A percentile compares a stretch with the other conserved stretches of the same genome.
phyloP scores from a whole-genome alignment of 2,113 vertebrate genomes.

The Raja brachyura region DNA sequence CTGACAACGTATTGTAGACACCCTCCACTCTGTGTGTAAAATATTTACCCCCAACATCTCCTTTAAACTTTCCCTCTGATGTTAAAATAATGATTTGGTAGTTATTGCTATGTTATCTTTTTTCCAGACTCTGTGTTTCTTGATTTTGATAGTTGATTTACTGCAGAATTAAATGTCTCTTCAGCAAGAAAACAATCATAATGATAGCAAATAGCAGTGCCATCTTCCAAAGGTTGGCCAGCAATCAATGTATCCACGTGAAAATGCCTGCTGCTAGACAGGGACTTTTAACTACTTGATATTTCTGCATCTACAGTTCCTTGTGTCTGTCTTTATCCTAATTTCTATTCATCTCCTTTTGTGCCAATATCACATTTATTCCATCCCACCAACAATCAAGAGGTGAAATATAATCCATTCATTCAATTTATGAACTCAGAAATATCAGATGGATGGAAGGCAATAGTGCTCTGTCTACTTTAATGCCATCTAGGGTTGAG shows the following conservation, averaged over 20 bases:
- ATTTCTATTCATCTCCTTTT: background rate
- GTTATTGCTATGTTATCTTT: background rate
- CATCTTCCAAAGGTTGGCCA: background rate
- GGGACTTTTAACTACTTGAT: background rate
- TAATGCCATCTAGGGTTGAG: too few relatives aligned
- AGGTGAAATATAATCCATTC: background rate
- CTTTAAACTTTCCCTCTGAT: too few relatives aligned
- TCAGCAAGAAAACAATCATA: background rate
- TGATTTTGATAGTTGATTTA: background rate
- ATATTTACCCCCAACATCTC: too few relatives aligned
- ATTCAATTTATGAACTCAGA: background rate
- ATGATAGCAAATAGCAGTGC: too few relatives aligned
- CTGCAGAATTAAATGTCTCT: background rate
- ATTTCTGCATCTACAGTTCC: background rate
- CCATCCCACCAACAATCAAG: background rate
- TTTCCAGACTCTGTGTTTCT: background rate
- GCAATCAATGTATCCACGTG: background rate
- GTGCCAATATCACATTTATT: background rate
- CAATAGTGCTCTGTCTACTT: too few relatives aligned
- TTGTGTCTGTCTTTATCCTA: background rate
- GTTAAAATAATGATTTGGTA: too few relatives aligned
- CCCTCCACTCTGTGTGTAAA: too few relatives aligned
- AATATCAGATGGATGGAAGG: too few relatives aligned
- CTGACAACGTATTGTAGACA: too few relatives aligned
- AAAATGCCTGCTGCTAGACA: background rate